Percentiles rank a stretch among this genome's conserved stretches.
phyloP scores from a whole-genome alignment of 2,888 invertebrate species.

The Amiota mariae region DNA sequence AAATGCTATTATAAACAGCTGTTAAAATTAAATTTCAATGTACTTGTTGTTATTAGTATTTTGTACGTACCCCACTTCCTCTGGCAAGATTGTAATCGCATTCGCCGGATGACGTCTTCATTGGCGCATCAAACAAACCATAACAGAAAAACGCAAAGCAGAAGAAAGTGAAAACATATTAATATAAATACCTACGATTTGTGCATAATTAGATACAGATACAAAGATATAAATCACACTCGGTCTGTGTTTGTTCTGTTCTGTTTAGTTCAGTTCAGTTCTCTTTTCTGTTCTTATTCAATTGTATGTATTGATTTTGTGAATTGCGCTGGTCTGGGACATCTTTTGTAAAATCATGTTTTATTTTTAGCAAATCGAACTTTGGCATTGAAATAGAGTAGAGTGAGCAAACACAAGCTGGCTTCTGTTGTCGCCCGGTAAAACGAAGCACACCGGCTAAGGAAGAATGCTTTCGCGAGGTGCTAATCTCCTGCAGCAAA shows the following conservation, averaged over 20 bases:
- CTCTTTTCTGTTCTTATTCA: not conserved
- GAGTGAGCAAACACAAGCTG: not conserved
- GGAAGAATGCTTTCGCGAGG: slow-evolving; percentile 28
- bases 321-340: not conserved
- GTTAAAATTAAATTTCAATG: not conserved
- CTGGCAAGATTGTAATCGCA: not conserved
- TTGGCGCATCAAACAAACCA: slow-evolving; percentile 1
- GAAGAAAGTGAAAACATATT: slow-evolving; percentile 7
- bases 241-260: not conserved
- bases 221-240: slow-evolving; percentile 4
- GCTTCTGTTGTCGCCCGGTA: not conserved
- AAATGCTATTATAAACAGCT: not conserved
- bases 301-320: slow-evolving; percentile 20
- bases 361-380: slow-evolving; percentile 21
- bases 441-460: not conserved
- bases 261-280: not conserved
- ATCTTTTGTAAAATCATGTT: not conserved
- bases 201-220: not conserved
- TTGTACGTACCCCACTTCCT: not conserved
- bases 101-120: slow-evolving; percentile 15
- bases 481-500: slow-evolving; percentile 16
- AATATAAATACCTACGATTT: not conserved
- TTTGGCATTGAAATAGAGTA: slow-evolving; percentile 1
- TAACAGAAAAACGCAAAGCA: not conserved
- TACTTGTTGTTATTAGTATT: not conserved